Conservation (phyloP, 2,888 invertebrate genomes). For the Xylota sylvarum region DNA sequence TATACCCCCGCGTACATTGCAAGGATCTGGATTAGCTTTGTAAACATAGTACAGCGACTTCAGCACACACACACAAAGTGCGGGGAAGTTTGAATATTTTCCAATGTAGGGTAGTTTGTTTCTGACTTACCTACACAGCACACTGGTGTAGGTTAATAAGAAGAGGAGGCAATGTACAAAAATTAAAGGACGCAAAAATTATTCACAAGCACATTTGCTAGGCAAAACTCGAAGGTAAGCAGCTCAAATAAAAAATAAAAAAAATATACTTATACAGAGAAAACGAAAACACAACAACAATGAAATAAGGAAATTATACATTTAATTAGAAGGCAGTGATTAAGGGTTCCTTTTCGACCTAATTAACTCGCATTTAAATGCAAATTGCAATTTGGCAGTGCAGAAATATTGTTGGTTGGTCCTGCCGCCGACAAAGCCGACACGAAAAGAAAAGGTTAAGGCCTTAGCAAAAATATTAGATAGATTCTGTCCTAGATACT, state of each 20-base stretch:
- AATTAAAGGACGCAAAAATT: constrained; percentile 57
- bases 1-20: constrained; percentile 24
- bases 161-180: constrained; percentile 21
- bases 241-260: constrained; percentile 43
- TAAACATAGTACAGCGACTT: constrained; percentile 29
- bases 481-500: not conserved
- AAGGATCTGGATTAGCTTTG: constrained; percentile 70
- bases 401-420: constrained; percentile 56
- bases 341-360: constrained; percentile 61
- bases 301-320: constrained; percentile 76
- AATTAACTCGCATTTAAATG: constrained; percentile 70
- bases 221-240: constrained; percentile 29
- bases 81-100: constrained; percentile 14
- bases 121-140: constrained; percentile 31
- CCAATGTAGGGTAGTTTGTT: constrained; percentile 48
- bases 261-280: constrained; percentile 58
- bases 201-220: constrained; percentile 42
- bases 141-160: constrained; percentile 2
- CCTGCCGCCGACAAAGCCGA: no score
- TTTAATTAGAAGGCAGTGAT: constrained; percentile 65
- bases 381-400: constrained; percentile 64
- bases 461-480: not conserved
- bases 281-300: constrained; percentile 59
- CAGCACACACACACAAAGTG: not conserved
- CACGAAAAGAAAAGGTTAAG: not conserved